Base-by-base conservation (phyloP, 2,888 invertebrate species). In the Oscheius sp. region DNA sequence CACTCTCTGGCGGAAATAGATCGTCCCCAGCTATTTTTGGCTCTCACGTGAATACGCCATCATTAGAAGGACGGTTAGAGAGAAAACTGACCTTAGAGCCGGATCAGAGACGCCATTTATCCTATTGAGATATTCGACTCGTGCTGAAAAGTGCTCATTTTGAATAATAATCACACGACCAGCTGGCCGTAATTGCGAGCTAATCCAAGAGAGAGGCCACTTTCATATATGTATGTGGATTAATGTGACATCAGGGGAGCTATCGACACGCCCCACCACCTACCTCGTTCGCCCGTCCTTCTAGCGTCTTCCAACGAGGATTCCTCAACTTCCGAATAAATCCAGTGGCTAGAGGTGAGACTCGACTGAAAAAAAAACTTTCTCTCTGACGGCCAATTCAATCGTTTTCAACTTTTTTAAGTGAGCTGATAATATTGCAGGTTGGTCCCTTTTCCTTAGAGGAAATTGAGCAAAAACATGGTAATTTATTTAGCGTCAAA, bases 271-370 rank as follows among this genome's bases (percentile, higher is more conserved):
- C 20, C 3, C n/a, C 55, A 31, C 45, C 66, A 39, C 65, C 31
- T 53, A 66, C 66, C 66, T 66, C 45, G 66, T 31, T 66, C 48
- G 29, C 66, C 66, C 12, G 34, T 66, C 25, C 17, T 45, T 27
- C 46, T 37, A 33, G 66, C 66, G 31, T 53, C 57, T n/a, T 46
- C 33, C 20, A 66, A 25, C n/a, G 46, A 37, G 12, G 8, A 17
- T n/a, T 66, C 66, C 12, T 66, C 55, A 8, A 66, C 66, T 20
- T 29, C 66, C 4, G 25, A 42, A 34, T 66, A 66, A 29, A 66
- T 66, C 55, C 65, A 65, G 27, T 39, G n/a, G 27, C 23, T 50
- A 6, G 29, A 15, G 45, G 29, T 39, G 3, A 2, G 57, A 5
- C 37, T 20, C 12, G 25, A 8, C 34, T 57, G 42, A 42, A 42